Conservation (phyloP, 2,113 vertebrate species). For the Lota lota region DNA sequence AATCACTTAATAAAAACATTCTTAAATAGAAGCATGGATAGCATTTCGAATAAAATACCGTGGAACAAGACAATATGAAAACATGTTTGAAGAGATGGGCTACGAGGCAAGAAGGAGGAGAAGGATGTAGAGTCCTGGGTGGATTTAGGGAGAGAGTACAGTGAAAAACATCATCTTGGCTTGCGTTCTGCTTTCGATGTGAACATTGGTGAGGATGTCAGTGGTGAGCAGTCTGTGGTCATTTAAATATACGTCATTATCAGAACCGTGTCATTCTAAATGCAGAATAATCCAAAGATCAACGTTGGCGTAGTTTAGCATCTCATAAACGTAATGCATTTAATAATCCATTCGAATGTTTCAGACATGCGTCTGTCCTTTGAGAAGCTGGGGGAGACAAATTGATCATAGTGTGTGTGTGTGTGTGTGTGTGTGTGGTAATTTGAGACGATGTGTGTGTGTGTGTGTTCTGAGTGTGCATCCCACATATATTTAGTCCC, state of each 20-base stretch:
- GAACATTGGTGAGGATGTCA: slow-evolving; percentile 32
- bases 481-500: slow-evolving; percentile 59
- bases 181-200: slow-evolving; percentile 42
- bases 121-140: too few species aligned
- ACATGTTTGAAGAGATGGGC: too few species aligned
- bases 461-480: slow-evolving; percentile 38
- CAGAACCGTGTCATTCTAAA: neutral
- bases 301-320: slow-evolving; percentile 48
- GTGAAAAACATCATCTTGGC: slow-evolving; percentile 33
- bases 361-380: neutral
- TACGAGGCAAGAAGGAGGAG: too few species aligned
- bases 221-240: slow-evolving; percentile 7
- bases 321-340: slow-evolving; percentile 16
- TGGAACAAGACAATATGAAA: too few species aligned
- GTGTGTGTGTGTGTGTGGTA: slow-evolving; percentile 1
- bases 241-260: neutral
- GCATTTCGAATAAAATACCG: too few species aligned
- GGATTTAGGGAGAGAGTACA: slow-evolving; percentile 20
- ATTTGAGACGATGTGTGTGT: slow-evolving; percentile 34
- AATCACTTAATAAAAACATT: too few species aligned
- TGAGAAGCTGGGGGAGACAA: slow-evolving; percentile 38
- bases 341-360: neutral
- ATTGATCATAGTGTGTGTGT: slow-evolving; percentile 23
- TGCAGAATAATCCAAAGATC: slow-evolving; percentile 34
- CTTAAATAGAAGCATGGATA: too few species aligned